Percentiles rank a stretch among this genome's conserved stretches.
Conservation (phyloP, 2,113 vertebrate species). For the Numenius arquata region DNA sequence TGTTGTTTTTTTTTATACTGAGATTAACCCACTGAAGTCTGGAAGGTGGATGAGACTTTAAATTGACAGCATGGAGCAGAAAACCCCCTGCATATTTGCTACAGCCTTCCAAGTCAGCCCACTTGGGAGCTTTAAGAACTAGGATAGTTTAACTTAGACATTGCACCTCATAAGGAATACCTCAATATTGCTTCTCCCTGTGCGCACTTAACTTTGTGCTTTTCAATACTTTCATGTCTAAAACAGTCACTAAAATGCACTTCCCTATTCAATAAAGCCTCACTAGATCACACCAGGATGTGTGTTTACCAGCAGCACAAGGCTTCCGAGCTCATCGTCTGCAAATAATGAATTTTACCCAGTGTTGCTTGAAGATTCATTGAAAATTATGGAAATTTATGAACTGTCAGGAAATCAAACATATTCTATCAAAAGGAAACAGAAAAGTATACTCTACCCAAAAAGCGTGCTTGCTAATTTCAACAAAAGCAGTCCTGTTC, state of each 20-base stretch:
- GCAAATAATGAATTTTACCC: neutral
- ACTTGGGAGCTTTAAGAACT: neutral
- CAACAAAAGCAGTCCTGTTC: neutral
- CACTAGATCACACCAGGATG: neutral
- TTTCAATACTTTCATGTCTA: neutral
- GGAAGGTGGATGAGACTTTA: neutral
- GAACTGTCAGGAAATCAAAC: neutral
- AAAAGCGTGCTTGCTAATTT: neutral
- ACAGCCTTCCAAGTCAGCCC: neutral
- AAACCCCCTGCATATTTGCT: neutral
- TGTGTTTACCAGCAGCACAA: neutral
- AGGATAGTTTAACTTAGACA: neutral
- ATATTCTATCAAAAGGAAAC: neutral
- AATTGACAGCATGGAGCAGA: neutral
- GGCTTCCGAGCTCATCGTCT: neutral
- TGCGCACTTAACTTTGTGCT: neutral
- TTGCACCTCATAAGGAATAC: neutral
- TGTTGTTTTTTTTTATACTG: rapidly evolving
- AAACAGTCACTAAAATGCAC: neutral
- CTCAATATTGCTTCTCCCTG: neutral
- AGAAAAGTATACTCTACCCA: neutral
- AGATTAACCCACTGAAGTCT: neutral
- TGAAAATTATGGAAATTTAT: neutral
- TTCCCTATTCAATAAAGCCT: neutral
- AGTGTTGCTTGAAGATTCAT: neutral